Conservation (phyloP, 2,113 vertebrate species). For the Phyllostomus hastatus region DNA sequence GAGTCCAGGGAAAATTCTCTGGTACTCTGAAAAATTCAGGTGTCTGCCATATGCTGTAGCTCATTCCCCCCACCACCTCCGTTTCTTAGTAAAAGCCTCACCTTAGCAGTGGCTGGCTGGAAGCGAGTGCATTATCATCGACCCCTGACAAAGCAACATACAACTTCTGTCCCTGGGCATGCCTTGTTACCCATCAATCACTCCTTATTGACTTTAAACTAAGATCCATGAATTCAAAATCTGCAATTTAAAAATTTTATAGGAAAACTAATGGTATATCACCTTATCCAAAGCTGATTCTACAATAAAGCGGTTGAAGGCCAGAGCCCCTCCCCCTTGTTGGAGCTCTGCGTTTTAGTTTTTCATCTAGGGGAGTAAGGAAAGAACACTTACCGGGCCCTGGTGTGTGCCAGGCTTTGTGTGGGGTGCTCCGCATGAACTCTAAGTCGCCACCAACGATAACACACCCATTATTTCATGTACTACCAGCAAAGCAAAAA, state of each 20-base stretch:
- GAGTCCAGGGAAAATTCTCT: background rate
- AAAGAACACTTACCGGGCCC: background rate
- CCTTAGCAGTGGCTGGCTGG: background rate
- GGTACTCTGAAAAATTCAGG: background rate
- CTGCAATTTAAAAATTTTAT: slow-evolving; percentile 54
- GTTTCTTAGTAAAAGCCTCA: background rate
- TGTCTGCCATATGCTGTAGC: background rate
- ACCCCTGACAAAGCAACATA: slow-evolving; percentile 26
- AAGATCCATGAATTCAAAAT: slow-evolving; percentile 55
- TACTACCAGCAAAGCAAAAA: background rate
- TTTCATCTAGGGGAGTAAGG: background rate
- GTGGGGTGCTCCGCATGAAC: background rate
- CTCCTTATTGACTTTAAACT: slow-evolving; percentile 65
- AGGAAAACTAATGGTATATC: slow-evolving; percentile 50
- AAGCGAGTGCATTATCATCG: slow-evolving; percentile 1
- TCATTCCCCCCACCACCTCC: background rate
- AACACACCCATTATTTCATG: background rate
- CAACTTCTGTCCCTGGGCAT: slow-evolving; percentile 45
- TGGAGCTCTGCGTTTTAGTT: background rate
- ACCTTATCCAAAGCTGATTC: slow-evolving; percentile 36
- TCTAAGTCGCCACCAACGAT: background rate
- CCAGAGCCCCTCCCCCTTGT: background rate
- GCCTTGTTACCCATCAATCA: slow-evolving; percentile 30
- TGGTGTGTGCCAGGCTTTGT: background rate
- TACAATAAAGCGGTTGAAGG: slow-evolving; percentile 34